Evolutionary conservation across 2,888 invertebrate species (phyloP).

Genomic region (Parapristionchus giblindavisi): DNA sequence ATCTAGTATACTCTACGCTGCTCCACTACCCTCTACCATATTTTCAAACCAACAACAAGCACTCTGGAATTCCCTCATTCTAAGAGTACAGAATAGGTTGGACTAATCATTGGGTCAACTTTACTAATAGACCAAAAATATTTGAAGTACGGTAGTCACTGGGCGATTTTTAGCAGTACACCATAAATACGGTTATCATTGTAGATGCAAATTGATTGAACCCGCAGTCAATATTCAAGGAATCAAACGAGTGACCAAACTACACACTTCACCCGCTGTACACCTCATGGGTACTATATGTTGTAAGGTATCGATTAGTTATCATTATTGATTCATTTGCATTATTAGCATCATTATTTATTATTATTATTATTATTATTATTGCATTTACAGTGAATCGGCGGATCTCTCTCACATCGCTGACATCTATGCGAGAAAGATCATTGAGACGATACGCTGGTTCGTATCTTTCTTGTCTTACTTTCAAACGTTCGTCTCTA

Average conservation of each 20-base stretch:
- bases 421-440: slow-evolving; percentile 18
- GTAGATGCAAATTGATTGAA: not conserved
- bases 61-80: slow-evolving; percentile 21
- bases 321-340: no score
- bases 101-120: not conserved
- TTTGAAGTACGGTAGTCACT: no score
- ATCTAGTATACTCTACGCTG: slow-evolving; percentile 7
- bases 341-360: no score
- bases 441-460: slow-evolving; percentile 25
- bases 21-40: slow-evolving; percentile 13
- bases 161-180: no score
- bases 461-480: not conserved
- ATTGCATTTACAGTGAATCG: not conserved
- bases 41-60: not conserved
- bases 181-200: not conserved
- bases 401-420: not conserved
- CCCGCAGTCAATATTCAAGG: not conserved
- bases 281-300: slow-evolving; percentile 28
- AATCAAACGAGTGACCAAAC: slow-evolving; percentile 8
- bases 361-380: not conserved
- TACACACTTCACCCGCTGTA: not conserved
- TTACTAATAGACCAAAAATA: no score
- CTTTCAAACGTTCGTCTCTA: no score
- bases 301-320: not conserved
- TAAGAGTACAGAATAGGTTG: slow-evolving; percentile 31